Evolutionary conservation across 2,888 invertebrate genomes (phyloP), one percentile per base, ranked within the genome.

Genomic region (Xanthorhoe spadicearia): DNA sequence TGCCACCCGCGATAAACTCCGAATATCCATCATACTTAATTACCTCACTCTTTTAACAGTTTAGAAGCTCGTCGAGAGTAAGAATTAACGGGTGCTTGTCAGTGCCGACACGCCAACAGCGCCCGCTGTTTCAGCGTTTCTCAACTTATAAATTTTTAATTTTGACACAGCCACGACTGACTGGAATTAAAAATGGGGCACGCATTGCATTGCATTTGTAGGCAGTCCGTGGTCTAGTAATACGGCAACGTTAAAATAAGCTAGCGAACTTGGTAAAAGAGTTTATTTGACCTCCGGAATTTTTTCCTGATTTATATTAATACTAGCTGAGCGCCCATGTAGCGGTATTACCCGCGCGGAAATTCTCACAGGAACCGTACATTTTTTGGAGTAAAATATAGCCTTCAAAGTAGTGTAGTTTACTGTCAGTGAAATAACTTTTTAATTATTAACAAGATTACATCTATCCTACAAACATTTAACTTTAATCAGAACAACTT

Each of bases 1-100:
- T 83, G 86, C 82, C 83, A 77, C 82, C 82, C 82, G 86, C 85
- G 89, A 89, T 89, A 89, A 89, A 89, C 89, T 88, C 86, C 63
- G 86, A 86, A 85, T 88, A 89, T 90, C 89, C 89, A 90, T 90
- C 89, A 90, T 89, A 87, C 85, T 89, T 89, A 90, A 89, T 90
- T 90, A 89, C 87, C 88, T 85, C 81, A 86, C 88, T 87, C 87
- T 88, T 88, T 87, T 88, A 87, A 86, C 86, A 86, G 86, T 87
- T 88, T 84, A 85, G 84, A 83, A 84, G 83, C 79, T 81, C 80
- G 83, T 76, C 77, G 80, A 78, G 83, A 84, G 85, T 80, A 81
- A 81, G 83, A 86, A 88, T 88, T 84, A 87, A 84, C 83, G 83
- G 83, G 76, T 81, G 77, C 83, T 84, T 85, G 86, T 87, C 85